These are phyloP conservation scores for Antechinus stuartii DNA, from an alignment of 2,113 vertebrate genomes.

Conservation along the genomic window DNA sequence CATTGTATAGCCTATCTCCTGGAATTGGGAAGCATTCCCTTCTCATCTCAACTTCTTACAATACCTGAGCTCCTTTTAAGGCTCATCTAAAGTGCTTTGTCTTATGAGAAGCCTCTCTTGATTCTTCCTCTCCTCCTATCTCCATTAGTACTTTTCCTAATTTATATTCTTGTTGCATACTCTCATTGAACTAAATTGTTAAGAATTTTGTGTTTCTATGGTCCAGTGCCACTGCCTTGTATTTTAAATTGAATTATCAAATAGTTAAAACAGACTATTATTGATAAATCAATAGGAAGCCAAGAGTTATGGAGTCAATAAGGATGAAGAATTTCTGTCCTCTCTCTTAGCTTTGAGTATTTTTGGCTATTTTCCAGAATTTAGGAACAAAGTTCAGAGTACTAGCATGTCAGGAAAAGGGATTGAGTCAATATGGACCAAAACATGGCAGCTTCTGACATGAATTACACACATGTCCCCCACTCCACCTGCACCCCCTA, in stretches of 20 bases:
- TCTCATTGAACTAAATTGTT: neutral
- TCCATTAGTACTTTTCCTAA: neutral
- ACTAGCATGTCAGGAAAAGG: neutral
- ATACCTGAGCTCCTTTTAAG: neutral
- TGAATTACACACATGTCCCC: neutral
- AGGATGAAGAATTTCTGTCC: neutral
- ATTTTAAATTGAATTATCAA: neutral
- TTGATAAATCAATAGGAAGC: neutral
- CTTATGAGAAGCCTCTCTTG: neutral
- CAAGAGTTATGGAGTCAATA: neutral
- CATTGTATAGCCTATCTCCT: neutral
- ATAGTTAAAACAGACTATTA: neutral
- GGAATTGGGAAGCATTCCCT: neutral
- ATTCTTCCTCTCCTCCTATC: neutral
- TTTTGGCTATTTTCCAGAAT: neutral
- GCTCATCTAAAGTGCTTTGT: neutral
- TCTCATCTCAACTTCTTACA: neutral
- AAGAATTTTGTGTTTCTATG: neutral
- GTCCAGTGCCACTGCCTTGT: neutral
- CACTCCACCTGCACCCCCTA: neutral
- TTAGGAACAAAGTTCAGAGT: neutral
- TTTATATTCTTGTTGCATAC: neutral
- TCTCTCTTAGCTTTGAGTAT: neutral
- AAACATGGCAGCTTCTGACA: neutral
- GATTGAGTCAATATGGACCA: neutral